A percentile compares a stretch with the other conserved stretches of the same genome.
Evolutionary conservation across 2,888 invertebrate species (phyloP).

Genomic region (Hedya salicella): DNA sequence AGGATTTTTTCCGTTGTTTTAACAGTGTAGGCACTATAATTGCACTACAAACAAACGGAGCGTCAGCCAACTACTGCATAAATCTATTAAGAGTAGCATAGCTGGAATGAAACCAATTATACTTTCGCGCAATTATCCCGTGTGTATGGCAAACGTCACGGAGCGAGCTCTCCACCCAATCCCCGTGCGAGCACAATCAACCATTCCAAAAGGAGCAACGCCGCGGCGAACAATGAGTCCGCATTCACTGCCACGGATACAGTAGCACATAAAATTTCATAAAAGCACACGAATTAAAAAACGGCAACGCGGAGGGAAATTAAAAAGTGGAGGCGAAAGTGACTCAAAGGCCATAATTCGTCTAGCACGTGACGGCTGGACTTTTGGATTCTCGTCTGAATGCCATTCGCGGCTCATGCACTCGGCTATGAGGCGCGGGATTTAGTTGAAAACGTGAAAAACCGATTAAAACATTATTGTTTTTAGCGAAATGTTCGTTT

Average conservation of each 20-base stretch:
- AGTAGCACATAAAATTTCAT: slow-evolving; percentile 74
- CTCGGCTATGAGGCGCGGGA: slow-evolving; percentile 63
- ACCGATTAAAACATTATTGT: slow-evolving; percentile 75
- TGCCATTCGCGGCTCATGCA: slow-evolving; percentile 53
- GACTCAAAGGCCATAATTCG: slow-evolving; percentile 80
- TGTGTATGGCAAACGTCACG: slow-evolving; percentile 36
- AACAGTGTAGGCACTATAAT: too few species aligned
- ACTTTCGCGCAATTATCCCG: slow-evolving; percentile 36
- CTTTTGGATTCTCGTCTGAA: slow-evolving; percentile 64
- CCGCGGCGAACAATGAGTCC: slow-evolving; percentile 64
- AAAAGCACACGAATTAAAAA: slow-evolving; percentile 79
- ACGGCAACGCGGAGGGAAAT: slow-evolving; percentile 74
- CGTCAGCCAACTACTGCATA: slow-evolving; percentile 23
- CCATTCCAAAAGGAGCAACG: slow-evolving; percentile 56
- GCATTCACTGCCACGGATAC: slow-evolving; percentile 52
- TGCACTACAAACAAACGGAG: slow-evolving; percentile 6
- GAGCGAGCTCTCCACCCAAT: slow-evolving; percentile 37
- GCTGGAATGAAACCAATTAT: slow-evolving; percentile 37
- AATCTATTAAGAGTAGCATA: slow-evolving; percentile 37
- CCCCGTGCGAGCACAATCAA: slow-evolving; percentile 63
- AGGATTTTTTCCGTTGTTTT: too few species aligned
- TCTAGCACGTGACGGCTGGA: slow-evolving; percentile 69
- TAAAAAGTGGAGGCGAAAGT: slow-evolving; percentile 77
- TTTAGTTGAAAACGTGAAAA: slow-evolving; percentile 77
- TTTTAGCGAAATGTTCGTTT: slow-evolving; percentile 66